These are phyloP conservation scores for Pelusios castaneus DNA, from an alignment of 2,113 vertebrate genomes.

Conservation along the genomic window DNA sequence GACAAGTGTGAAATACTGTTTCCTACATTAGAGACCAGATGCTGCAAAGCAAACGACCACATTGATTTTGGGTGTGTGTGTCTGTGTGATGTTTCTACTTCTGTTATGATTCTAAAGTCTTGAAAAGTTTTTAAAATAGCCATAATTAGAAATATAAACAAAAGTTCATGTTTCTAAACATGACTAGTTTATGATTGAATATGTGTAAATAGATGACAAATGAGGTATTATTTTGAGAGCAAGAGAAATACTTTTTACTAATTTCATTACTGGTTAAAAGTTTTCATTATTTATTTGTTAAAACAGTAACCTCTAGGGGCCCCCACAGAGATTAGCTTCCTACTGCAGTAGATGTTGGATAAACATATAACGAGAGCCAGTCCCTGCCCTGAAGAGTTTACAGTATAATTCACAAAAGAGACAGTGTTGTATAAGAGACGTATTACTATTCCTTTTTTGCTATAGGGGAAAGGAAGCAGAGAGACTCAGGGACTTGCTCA, in stretches of 20 bases:
- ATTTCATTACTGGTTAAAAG: not conserved
- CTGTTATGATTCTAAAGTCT: not conserved
- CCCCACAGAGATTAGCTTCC: not conserved
- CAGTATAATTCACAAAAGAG: not conserved
- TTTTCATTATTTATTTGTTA: not conserved
- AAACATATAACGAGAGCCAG: not conserved
- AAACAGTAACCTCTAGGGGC: not conserved
- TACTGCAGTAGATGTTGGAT: not conserved
- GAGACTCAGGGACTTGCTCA: not conserved
- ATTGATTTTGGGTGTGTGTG: not conserved
- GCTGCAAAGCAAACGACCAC: not conserved
- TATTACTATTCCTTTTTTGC: not conserved
- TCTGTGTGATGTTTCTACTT: not conserved
- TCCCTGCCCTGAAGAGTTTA: not conserved
- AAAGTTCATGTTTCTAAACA: not conserved
- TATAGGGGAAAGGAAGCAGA: not conserved
- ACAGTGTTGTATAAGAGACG: not conserved
- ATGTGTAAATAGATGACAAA: not conserved
- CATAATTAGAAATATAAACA: not conserved
- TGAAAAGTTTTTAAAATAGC: not conserved
- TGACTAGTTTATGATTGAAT: not conserved
- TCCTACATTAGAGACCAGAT: not conserved
- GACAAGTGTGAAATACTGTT: not conserved
- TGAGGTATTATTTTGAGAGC: not conserved
- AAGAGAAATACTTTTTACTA: not conserved